Percentiles rank a stretch among this genome's conserved stretches.
These are phyloP conservation scores for Rhopalosiphum nymphaeae DNA, from an alignment of 2,888 invertebrate genomes.

Conservation along the genomic window DNA sequence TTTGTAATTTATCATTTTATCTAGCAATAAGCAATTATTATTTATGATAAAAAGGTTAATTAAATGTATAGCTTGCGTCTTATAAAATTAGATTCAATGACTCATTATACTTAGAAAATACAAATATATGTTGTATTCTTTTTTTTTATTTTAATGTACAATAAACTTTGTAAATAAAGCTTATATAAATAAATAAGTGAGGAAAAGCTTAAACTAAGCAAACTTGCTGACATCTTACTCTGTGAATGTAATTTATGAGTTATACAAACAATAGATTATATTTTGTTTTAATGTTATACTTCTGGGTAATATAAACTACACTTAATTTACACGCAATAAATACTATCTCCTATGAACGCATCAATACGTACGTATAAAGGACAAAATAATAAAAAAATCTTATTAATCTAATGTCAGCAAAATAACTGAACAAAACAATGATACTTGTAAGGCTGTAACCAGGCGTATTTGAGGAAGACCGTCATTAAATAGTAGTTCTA, in stretches of 20 bases:
- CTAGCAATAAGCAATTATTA: background rate
- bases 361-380: background rate
- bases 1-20: background rate
- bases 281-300: background rate
- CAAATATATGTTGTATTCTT: background rate
- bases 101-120: background rate
- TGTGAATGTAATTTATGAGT: background rate
- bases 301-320: background rate
- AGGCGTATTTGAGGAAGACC: background rate
- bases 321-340: background rate
- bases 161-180: background rate
- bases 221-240: background rate
- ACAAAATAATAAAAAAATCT: background rate
- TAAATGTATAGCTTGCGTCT: background rate
- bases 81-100: background rate
- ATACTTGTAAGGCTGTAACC: background rate
- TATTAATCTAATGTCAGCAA: background rate
- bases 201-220: background rate
- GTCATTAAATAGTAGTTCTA: background rate
- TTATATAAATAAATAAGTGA: background rate
- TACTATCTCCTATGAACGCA: background rate
- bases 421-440: background rate
- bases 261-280: background rate
- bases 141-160: background rate
- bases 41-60: background rate